Evolutionary conservation across 2,888 invertebrate genomes (phyloP).

Genomic region (Melanophora roralis): DNA sequence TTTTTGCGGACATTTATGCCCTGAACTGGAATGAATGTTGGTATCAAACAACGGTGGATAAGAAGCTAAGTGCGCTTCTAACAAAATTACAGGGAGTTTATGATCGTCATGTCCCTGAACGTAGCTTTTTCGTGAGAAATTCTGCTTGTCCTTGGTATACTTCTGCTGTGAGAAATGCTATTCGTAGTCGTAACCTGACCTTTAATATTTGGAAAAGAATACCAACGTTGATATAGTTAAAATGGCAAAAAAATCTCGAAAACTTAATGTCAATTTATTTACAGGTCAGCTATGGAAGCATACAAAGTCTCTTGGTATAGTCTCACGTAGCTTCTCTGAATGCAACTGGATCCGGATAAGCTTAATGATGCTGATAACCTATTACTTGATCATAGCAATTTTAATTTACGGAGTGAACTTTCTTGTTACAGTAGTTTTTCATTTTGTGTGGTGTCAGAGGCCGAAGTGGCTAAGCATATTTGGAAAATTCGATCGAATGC

Average conservation of each 20-base stretch:
- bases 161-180: neutral
- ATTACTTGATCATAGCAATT: neutral
- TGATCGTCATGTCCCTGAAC: neutral
- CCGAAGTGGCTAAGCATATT: neutral
- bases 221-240: neutral
- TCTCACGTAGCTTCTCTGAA: neutral
- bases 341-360: neutral
- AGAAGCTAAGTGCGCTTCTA: neutral
- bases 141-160: conserved; percentile 2
- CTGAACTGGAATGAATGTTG: conserved; percentile 20
- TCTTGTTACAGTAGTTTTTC: no score
- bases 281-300: no score
- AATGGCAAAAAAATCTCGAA: no score
- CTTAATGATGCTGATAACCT: neutral
- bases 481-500: neutral
- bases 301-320: neutral
- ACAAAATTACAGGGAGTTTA: neutral
- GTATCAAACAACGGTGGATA: neutral
- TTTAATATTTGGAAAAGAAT: neutral
- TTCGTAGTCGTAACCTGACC: neutral
- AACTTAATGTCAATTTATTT: no score
- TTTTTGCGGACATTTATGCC: neutral
- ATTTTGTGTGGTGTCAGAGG: neutral
- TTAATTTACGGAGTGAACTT: neutral
- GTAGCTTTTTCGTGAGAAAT: neutral